Conservation (phyloP, 1,140 invertebrate genomes). For the Amphibalanus amphitrite region DNA sequence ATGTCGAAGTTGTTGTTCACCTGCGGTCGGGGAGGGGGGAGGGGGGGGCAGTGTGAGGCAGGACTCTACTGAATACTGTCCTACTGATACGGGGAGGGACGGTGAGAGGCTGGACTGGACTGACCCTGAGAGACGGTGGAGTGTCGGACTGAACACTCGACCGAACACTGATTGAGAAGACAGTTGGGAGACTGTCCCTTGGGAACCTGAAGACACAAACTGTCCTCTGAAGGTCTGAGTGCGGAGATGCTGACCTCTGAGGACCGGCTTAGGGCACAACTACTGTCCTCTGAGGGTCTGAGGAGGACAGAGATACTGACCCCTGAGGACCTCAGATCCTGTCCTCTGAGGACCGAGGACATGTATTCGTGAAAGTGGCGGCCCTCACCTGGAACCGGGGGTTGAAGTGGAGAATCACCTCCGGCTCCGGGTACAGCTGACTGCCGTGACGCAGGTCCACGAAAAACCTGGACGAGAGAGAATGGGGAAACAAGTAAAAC, state of each 20-base stretch:
- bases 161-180: too few species aligned
- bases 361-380: neutral
- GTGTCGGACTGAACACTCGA: neutral
- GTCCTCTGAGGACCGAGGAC: too few species aligned
- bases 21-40: neutral
- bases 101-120: too few species aligned
- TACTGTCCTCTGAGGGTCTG: too few species aligned
- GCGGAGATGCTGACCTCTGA: too few species aligned
- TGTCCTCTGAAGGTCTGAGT: too few species aligned
- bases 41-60: too few species aligned
- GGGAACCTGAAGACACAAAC: too few species aligned
- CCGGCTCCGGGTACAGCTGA: neutral
- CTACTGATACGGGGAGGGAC: too few species aligned
- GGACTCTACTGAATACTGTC: too few species aligned
- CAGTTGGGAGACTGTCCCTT: too few species aligned
- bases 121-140: neutral
- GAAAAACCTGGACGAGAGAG: neutral
- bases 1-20: neutral
- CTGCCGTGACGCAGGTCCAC: neutral
- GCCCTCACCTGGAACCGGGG: neutral
- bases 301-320: neutral
- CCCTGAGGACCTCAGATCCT: neutral
- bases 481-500: neutral
- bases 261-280: too few species aligned
- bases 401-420: neutral